Percentiles rank a stretch among this genome's conserved stretches.
These are phyloP conservation scores for Drosophila repleta DNA, from an alignment of 1,140 invertebrate genomes.

Conservation along the genomic window DNA sequence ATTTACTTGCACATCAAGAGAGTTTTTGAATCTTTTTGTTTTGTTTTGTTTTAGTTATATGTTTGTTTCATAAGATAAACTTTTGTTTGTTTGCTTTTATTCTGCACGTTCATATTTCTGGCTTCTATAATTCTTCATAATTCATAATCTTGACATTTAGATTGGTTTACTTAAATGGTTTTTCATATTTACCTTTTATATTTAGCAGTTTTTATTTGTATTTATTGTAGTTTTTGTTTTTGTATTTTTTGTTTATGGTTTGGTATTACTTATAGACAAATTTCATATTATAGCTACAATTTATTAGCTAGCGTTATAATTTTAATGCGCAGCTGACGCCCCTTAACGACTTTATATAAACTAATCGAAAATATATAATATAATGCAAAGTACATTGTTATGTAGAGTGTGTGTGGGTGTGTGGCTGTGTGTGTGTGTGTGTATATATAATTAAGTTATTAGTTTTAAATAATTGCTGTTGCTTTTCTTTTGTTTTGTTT, in stretches of 20 bases:
- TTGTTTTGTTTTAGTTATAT: conserved; percentile 23
- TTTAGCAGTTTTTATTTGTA: conserved; percentile 25
- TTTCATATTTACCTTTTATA: conserved; percentile 29
- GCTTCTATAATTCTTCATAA: conserved; percentile 33
- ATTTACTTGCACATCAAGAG: conserved; percentile 50
- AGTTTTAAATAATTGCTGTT: conserved; percentile 56
- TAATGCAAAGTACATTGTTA: conserved; percentile 56
- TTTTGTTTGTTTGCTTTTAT: conserved; percentile 35
- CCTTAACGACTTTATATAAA: conserved; percentile 48
- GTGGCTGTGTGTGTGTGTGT: conserved; percentile 13
- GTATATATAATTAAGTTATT: conserved; percentile 53
- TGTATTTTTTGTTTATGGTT: conserved; percentile 68
- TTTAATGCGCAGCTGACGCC: conserved; percentile 58
- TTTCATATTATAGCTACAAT: conserved; percentile 81
- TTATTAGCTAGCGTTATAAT: conserved; percentile 78
- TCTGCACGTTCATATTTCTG: conserved; percentile 29
- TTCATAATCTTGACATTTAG: conserved; percentile 42
- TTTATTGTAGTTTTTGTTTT: conserved; percentile 31
- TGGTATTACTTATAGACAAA: conserved; percentile 81
- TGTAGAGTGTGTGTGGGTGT: conserved; percentile 19
- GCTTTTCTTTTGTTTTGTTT: background rate
- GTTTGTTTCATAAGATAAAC: conserved; percentile 45
- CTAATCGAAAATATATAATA: conserved; percentile 45
- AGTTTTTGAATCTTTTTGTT: background rate
- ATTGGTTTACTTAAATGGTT: conserved; percentile 13